Evolutionary conservation across 2,888 invertebrate species (phyloP), one percentile per base, ranked within the genome.

Genomic region (Mythimna impura): DNA sequence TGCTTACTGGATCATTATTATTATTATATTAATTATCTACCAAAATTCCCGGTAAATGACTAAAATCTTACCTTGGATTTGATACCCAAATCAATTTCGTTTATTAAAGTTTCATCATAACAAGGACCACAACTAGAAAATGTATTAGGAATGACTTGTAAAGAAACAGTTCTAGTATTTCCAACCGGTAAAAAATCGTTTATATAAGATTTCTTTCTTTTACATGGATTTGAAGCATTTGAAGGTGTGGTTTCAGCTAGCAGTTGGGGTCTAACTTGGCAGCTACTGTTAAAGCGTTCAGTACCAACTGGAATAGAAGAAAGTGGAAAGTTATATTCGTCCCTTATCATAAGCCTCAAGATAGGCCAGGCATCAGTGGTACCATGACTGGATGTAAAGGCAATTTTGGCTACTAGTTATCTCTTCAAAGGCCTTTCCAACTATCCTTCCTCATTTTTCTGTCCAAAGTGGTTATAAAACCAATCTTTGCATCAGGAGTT

Each of bases 41-140:
- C 20, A 20, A 50, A 14, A 1, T 7, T 6, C 14, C n/a, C 3
- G 9, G 3, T 10, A 8, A 3, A 10, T 1, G 3, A 60, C 5
- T 40, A 20, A 14, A 50, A 65, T 43, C 55, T 81, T 73, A 92
- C 92, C 79, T 88, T 89, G 43, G 87, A 86, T 73, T 86, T 88
- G 36, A 82, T 80, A 54, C 88, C 75, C 10, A 89, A 78, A 22
- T 87, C 88, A 60, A 88, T 76, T 66, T 89, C 87, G 55, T 83
- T 87, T 14, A 91, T 52, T 22, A 88, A 70, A 62, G 78, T 87
- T 64, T 91, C 90, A 43, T 91, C 88, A 40, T 71, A 82, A 72
- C 80, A 84, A 0, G 87, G 66, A 50, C 91, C 88, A 36, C 73
- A 83, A 73, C 80, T 86, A 0, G 87, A 65, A 36, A 52, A 55